Base-by-base conservation (phyloP, 2,888 invertebrate genomes). In the Pammene fasciana region DNA sequence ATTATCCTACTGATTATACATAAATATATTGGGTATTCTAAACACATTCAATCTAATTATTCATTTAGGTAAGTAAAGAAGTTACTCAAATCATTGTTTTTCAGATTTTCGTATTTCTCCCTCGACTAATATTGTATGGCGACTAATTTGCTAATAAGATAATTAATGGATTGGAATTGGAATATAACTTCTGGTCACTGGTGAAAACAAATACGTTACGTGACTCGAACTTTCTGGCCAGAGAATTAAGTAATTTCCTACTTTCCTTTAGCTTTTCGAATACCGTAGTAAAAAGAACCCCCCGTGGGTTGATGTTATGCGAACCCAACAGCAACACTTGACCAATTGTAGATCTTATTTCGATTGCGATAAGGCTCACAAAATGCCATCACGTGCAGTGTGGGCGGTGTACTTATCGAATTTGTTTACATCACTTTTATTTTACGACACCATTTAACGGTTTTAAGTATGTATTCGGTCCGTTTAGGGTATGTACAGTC, bases 111-210 rank as follows among this genome's bases (percentile, higher is more conserved):
- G 26, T 4, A 26, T 4, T 4, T 26, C 26, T 26, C 2, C 26
- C 26, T 13, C n/a, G n/a, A n/a, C 71, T 71, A 72, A 67, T 74
- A 74, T 41, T 59, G 65, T 57, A 59, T 57, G 56, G 54, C 52
- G 45, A 62, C 46, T 68, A 54, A 55, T 62, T 48, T 10, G 14
- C 62, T 62, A 54, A 62, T 50, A 43, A 50, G 50, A 0, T 55
- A 67, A 67, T 26, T 55, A 55, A 61, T 59, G 65, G 61, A 62
- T 68, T 43, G 36, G 14, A 38, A 41, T 26, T 26, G 26, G 26
- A 26, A 4, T 26, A 26, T 61, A 67, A 67, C 61, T 48, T 62
- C 55, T 56, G 38, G 38, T 60, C 59, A 60, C 59, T 46, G 54
- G 48, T 66, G 57, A 66, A 26, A 67, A 45, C 62, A 41, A 62